Base-by-base conservation (phyloP, 2,888 invertebrate species). In the Dolichomitus sp. region DNA sequence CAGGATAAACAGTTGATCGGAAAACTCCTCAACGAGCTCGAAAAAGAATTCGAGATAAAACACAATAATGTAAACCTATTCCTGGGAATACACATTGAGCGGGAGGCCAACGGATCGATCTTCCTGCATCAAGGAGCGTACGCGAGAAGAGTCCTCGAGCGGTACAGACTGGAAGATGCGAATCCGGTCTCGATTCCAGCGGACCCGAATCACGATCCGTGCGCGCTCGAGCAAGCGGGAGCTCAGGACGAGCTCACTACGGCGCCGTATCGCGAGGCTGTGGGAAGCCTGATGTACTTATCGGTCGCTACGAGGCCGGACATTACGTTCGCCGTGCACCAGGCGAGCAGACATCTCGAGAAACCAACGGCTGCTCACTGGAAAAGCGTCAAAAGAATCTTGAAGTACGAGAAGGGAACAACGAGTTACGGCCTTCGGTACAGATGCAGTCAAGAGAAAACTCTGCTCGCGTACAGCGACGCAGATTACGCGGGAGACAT, bases 161-260 rank as follows among this genome's bases (percentile, higher is more conserved):
- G 81, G 5, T 84, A 81, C 59, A 72, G 80, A 3, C 82, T 88
- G 81, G 59, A 77, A 68, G 72, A 88, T 48, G 79, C 85, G 14
- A 88, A 89, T 48, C 19, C 81, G 2, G 88, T 85, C 7, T n/a
- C 78, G 0, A 86, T 86, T 17, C 88, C 87, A 1, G 85, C 81
- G 7, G 83, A 85, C 9, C 75, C 69, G 9, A 45, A 82, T 19
- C 75, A 83, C 11, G 69, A 74, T 57, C 14, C 59, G 14, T 27
- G 5, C 48, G 4, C 9, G n/a, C 57, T 42, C 12, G 52, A n/a
- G 30, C 78, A 79, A 59, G 75, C 40, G 63, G 27, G 17, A 52
- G 23, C 77, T 40, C 23, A 40, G n/a, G 33, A 17, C 37, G 27
- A 81, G 27, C 6, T 23, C 19, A 66, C 72, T 4, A 50, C 37